Evolutionary conservation across 2,113 vertebrate genomes (phyloP), one percentile per base, ranked within the genome.

Genomic region (Asarcornis scutulata): DNA sequence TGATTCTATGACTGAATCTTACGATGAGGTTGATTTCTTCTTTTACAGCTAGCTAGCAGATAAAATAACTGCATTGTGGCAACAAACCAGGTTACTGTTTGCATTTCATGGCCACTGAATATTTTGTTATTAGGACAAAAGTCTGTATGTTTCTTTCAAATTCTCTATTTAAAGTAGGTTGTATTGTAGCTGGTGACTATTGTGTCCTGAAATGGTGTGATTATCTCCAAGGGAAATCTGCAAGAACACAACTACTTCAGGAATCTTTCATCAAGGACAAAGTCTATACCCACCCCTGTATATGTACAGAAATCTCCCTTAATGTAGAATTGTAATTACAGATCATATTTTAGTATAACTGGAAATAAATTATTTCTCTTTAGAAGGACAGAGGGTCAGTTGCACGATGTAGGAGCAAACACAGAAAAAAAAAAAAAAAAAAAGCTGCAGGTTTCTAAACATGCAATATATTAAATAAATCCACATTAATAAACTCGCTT

Each of bases 141-240:
- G 31, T 60, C 48, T 86, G 7, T 22, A 32, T 53, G 52, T 55
- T 88, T 73, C 59, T 92, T 96, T 85, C 74, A 89, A 93, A 82
- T 50, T 87, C 67, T 66, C 34, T 86, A 3, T 86, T 90, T 92
- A 86, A 91, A 88, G 52, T 26, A 81, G 38, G 66, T 82, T 91
- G 38, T 75, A 64, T 74, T 93, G 38, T 60, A 83, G 72, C 56
- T 93, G 85, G 67, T 94, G 50, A 80, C 68, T 86, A 58, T 93
- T 93, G 73, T 68, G 60, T 88, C 87, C 82, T 89, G 69, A 88
- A 91, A 46, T 74, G 56, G 53, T 88, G 42, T 48, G 78, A 77
- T 83, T 94, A 86, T 80, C 63, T 86, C 60, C 42, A 86, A 88
- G 88, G 64, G 73, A 96, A 90, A 91, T 77, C 14, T 83, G 38